Base-by-base conservation (phyloP, 2,797 vertebrate species). In the Coracias cyanogaster region DNA sequence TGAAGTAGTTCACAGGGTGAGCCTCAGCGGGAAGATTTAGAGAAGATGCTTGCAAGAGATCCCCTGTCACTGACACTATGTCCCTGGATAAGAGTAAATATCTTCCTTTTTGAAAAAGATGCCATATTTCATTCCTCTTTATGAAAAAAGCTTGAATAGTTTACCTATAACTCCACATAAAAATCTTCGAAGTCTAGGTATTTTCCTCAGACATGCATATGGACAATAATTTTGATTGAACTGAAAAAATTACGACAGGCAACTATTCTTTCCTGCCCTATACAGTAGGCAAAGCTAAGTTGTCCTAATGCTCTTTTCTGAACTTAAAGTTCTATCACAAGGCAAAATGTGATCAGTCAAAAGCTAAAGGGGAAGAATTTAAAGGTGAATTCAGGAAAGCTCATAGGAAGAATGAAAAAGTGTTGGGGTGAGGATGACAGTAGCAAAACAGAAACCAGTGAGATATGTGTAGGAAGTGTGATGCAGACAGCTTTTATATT, bases 171-270 rank as follows among this genome's bases (percentile, higher is more conserved):
- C 90, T 66, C 13, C 9, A 43, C 28, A 17, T 22, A 24, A 21
- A 67, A 74, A 45, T 54, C 26, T 90, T 86, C 69, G 10, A 69
- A 79, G 43, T 49, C 29, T 62, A 57, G 16, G 5, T 92, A 15
- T n/a, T n/a, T 60, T 64, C 31, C 46, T 89, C 0, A 0, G 10
- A 33, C 24, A 19, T 31, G 15, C 17, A 11, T 35, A 24, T 5
- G 11, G 24, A 43, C 17, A 76, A 51, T 33, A 72, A 52, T 18
- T 72, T 46, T 61, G 12, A 57, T 25, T 55, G 51, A 81, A 71
- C 7, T 26, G 25, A 54, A 28, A 81, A 58, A 72, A 60, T 21
- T 4, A 22, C 21, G 8, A 12, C 14, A 4, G 20, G 24, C 15
- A 83, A 64, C 9, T 88, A 45, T 51, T 84, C n/a, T 82, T 21